Percentiles rank a stretch among this genome's conserved stretches.
phyloP scores from a whole-genome alignment of 2,113 vertebrate genomes.

The Engraulis encrasicolus region DNA sequence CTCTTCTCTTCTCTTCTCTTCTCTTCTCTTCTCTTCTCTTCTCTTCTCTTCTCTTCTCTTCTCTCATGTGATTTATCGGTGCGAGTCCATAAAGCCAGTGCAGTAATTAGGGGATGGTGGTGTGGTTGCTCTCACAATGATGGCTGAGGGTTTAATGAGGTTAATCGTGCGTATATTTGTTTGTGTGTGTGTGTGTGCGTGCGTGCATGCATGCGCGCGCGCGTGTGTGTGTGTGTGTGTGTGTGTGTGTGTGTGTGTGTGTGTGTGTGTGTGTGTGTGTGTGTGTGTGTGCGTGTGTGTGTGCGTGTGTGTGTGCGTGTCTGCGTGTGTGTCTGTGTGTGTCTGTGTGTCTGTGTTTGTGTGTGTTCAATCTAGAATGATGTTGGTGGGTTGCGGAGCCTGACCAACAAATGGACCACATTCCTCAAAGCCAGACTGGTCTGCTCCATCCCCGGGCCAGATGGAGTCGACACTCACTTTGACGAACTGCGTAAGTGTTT shows the following conservation, averaged over 20 bases:
- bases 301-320: conserved; percentile 22
- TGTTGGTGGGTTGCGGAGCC: conserved; percentile 91
- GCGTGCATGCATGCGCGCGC: background rate
- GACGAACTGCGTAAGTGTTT: conserved; percentile 93
- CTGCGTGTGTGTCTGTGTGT: background rate
- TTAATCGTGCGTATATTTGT: background rate
- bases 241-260: conserved; percentile 42
- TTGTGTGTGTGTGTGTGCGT: background rate
- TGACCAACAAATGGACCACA: conserved; percentile 99
- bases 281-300: conserved; percentile 16
- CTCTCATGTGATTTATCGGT: background rate
- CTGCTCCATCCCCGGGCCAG: conserved; percentile 91
- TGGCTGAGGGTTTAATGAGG: background rate
- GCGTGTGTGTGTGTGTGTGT: conserved; percentile 33
- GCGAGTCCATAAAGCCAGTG: background rate
- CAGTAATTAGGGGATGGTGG: background rate
- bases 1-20: conserved; percentile 15
- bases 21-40: conserved; percentile 28
- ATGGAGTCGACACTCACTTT: conserved; percentile 94
- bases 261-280: background rate
- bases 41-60: background rate
- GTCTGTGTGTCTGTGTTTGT: conserved; percentile 13
- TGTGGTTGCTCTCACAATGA: conserved; percentile 1
- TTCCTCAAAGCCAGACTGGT: conserved; percentile 95
- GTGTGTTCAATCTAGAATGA: conserved; percentile 86